These are phyloP conservation scores for Fregata magnificens DNA, from an alignment of 2,113 vertebrate species.

Conservation along the genomic window DNA sequence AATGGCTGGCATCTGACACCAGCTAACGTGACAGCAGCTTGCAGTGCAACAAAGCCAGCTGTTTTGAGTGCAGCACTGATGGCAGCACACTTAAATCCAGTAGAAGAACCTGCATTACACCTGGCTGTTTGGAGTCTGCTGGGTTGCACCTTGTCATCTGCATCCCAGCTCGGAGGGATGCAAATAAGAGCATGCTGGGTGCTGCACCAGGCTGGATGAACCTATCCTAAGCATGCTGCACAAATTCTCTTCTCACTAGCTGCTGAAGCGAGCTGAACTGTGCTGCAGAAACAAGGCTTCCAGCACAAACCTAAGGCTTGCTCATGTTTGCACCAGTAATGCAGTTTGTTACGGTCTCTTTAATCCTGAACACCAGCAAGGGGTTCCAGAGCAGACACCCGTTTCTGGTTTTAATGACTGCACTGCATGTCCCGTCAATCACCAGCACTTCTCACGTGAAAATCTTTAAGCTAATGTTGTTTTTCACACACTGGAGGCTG, in stretches of 20 bases:
- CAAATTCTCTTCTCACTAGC: not conserved
- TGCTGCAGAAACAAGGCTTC: not conserved
- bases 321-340: not conserved
- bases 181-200: not conserved
- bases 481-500: not conserved
- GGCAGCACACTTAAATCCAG: not conserved
- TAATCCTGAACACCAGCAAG: not conserved
- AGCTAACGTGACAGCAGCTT: not conserved
- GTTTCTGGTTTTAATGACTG: not conserved
- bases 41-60: not conserved
- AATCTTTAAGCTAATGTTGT: not conserved
- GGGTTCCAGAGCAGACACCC: not conserved
- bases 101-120: not conserved
- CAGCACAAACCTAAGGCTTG: not conserved
- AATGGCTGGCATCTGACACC: constrained; percentile 60
- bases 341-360: not conserved
- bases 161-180: not conserved
- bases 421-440: not conserved
- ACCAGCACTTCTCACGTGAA: not conserved
- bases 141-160: not conserved
- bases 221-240: not conserved
- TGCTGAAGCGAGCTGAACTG: not conserved
- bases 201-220: not conserved
- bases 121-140: not conserved
- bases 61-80: not conserved